Evolutionary conservation across 2,113 vertebrate genomes (phyloP), one percentile per base, ranked within the genome.

Genomic region (Synodontis membranacea): DNA sequence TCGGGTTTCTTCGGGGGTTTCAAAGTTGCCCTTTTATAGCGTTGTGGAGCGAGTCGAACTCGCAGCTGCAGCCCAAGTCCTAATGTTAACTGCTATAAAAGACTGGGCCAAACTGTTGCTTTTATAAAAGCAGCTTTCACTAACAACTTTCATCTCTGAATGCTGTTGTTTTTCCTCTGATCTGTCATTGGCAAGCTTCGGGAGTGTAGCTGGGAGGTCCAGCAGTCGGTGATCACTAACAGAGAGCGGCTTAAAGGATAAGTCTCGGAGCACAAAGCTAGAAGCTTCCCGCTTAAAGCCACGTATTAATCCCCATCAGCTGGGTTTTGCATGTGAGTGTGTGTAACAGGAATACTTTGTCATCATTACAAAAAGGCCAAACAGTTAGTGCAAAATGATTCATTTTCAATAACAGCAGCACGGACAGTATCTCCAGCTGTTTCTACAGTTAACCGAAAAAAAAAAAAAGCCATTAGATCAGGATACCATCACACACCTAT

Each of bases 181-280:
- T 62, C 68, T 25, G 64, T 82, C 85, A 75, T 25, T 62, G 68
- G 72, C 56, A 37, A 66, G 54, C 44, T 46, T 72, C 39, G 42
- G 74, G 42, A 66, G 37, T 54, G 46, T 5, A 64, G 50, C 48
- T 86, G 84, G 85, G 84, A 60, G 80, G 84, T 82, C 72, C 56
- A 76, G 15, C 54, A 52, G 54, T 83, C 54, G 37, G 68, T 83
- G 86, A 76, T 86, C 80, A 76, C 54, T 76, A 86, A 86, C 86
- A 82, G 80, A 82, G 54, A 60, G n/a, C 31, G 25, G 86, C 78
- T 86, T 86, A 86, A 86, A 64, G 80, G 80, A 75, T 82, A 86
- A 75, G 44, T 62, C 80, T 64, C 54, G 48, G 50, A 62, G 54
- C 79, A 86, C 64, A 72, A 86, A 81, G 78, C 79, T 46, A 23